Conservation (phyloP, 2,797 vertebrate genomes). For the Platalea minor region DNA sequence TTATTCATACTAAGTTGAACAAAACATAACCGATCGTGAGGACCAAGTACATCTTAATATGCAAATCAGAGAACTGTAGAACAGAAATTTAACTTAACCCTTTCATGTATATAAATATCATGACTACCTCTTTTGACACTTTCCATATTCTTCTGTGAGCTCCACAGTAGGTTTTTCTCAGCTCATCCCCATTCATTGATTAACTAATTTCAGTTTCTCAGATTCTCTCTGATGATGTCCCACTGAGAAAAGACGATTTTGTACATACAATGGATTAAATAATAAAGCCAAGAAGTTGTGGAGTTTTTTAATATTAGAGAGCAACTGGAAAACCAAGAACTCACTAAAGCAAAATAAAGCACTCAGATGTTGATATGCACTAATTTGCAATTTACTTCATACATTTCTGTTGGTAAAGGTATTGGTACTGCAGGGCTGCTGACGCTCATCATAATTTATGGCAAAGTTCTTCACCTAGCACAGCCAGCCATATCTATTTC, state of each 20-base stretch:
- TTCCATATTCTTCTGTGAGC: neutral
- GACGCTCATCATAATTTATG: too few relatives aligned
- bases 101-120: neutral
- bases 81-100: neutral
- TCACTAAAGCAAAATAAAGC: neutral
- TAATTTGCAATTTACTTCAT: neutral
- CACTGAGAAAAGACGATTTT: neutral
- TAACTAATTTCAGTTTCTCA: neutral
- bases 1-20: neutral
- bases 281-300: neutral
- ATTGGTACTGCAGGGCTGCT: neutral
- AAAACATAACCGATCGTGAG: neutral
- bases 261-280: neutral
- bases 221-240: neutral
- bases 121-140: neutral
- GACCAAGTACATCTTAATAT: neutral
- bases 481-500: neutral
- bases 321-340: neutral
- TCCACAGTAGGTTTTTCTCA: neutral
- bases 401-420: neutral
- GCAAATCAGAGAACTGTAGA: neutral
- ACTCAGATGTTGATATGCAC: neutral
- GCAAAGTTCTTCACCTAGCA: neutral
- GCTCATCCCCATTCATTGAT: neutral
- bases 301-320: neutral